phyloP scores from a whole-genome alignment of 2,888 invertebrate genomes.

The Unio delphinus region DNA sequence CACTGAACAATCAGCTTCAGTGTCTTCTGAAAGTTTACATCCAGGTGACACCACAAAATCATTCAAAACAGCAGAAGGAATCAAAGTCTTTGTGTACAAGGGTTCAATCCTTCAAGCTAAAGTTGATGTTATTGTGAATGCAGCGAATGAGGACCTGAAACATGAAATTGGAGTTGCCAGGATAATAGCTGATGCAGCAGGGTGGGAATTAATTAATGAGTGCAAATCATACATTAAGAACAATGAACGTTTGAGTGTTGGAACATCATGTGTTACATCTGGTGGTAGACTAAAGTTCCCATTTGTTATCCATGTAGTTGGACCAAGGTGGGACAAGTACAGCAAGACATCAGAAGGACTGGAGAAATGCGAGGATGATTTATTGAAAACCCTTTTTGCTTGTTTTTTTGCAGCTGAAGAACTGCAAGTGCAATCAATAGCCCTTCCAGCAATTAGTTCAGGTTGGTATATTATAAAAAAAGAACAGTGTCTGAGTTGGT shows the following conservation, averaged over 20 bases:
- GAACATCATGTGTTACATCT: constrained; percentile 26
- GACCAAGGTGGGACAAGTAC: constrained; percentile 37
- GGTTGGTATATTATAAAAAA: constrained; percentile 17
- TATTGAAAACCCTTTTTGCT: constrained; percentile 29
- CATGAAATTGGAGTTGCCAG: constrained; percentile 36
- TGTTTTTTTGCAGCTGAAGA: constrained; percentile 32
- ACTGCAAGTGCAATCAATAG: constrained; percentile 22
- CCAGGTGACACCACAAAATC: no score
- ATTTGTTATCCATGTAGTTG: no score
- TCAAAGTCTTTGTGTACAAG: no score
- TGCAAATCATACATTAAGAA: constrained; percentile 18
- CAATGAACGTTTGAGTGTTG: constrained; percentile 21
- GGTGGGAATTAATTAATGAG: constrained; percentile 23
- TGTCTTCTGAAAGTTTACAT: no score
- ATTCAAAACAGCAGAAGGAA: no score
- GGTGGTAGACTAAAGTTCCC: constrained; percentile 32
- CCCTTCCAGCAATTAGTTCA: constrained; percentile 35
- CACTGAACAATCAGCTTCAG: no score
- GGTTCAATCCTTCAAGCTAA: constrained; percentile 10
- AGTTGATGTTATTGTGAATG: constrained; percentile 41
- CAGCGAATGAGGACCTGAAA: constrained; percentile 32
- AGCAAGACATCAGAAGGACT: constrained; percentile 1
- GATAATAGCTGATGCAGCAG: constrained; percentile 30
- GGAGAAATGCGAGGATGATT: constrained; percentile 12
- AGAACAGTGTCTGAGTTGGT: no score